Percentiles rank a stretch among this genome's conserved stretches.
phyloP scores from a whole-genome alignment of 2,113 vertebrate species.

The Corynorhinus townsendii region DNA sequence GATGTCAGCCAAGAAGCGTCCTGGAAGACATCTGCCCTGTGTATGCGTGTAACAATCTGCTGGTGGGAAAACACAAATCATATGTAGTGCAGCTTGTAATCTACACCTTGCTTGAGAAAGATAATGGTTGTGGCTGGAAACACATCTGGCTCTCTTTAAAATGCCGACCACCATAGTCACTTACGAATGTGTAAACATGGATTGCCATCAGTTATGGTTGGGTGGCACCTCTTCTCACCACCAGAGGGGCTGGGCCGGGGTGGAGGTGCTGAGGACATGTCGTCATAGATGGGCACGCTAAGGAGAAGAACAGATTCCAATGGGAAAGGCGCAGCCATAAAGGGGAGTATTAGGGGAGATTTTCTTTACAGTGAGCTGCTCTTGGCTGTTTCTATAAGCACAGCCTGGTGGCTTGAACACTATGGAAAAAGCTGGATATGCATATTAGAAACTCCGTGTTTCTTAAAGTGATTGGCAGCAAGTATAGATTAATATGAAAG shows the following conservation, averaged over 20 bases:
- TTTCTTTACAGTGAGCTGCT: neutral
- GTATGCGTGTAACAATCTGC: conserved; percentile 19
- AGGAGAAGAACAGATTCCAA: neutral
- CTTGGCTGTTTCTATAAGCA: neutral
- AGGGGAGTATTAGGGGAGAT: neutral
- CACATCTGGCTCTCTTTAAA: conserved; percentile 33
- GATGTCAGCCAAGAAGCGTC: conserved; percentile 58
- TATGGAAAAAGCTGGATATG: conserved; percentile 25
- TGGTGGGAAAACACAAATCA: conserved; percentile 52
- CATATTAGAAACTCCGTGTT: conserved; percentile 8
- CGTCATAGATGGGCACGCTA: neutral
- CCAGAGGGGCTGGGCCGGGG: neutral
- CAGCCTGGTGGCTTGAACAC: neutral
- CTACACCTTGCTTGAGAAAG: conserved; percentile 29
- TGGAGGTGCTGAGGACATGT: neutral
- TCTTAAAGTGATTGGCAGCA: conserved; percentile 54
- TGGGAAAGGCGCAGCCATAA: neutral
- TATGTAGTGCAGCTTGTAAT: neutral
- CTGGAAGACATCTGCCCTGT: conserved; percentile 58
- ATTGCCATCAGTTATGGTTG: neutral
- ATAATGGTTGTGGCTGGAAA: conserved; percentile 18
- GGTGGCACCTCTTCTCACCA: neutral
- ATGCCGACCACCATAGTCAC: neutral
- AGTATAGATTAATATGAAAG: conserved; percentile 49
- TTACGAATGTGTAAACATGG: neutral